Evolutionary conservation across 2,113 vertebrate genomes (phyloP), one percentile per base, ranked within the genome.

Genomic region (Edolisoma coerulescens): DNA sequence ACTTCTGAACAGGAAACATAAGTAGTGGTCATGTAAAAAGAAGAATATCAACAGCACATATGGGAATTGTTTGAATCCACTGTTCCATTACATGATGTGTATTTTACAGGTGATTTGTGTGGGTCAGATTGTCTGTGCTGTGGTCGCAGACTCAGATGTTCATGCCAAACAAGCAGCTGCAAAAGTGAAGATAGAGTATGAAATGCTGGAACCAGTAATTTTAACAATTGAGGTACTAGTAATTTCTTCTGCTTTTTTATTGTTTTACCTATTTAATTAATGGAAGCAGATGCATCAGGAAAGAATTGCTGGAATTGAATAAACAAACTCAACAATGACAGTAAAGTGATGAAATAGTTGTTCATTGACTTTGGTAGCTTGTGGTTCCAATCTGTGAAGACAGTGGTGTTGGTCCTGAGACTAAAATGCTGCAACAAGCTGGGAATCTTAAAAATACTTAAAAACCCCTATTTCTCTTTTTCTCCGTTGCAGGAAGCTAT

Each of bases 101-200:
- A 42, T 91, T 90, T 91, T 56, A 13, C 86, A 98, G 98, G 98
- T 98, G 26, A 93, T 95, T 53, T 98, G 98, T 4, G 97, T 98
- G 80, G 98, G 98, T 69, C 98, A 98, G 84, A 77, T 98, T 71
- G 81, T 98, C 87, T 98, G 98, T 85, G 98, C 97, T 59, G 98
- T 98, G 75, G 94, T 93, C 16, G 98, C 98, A 5, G 97, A 98
- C 86, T 97, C 97, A 39, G 92, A 96, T 3, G 49, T 89, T 30
- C 97, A 97, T 77, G 98, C 97, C 27, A 98, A 97, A 80, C 81
- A 77, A 60, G 98, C 98, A 47, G 87, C 81, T 73, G 96, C 90
- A 77, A 97, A 97, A 95, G 96, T 98, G 63, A 97, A 97, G 81
- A 96, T 98, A 85, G 94, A 91, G 28, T 98, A 98, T 57, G 96